Base-by-base conservation (phyloP, 2,113 vertebrate genomes). In the Raphicerus campestris region DNA sequence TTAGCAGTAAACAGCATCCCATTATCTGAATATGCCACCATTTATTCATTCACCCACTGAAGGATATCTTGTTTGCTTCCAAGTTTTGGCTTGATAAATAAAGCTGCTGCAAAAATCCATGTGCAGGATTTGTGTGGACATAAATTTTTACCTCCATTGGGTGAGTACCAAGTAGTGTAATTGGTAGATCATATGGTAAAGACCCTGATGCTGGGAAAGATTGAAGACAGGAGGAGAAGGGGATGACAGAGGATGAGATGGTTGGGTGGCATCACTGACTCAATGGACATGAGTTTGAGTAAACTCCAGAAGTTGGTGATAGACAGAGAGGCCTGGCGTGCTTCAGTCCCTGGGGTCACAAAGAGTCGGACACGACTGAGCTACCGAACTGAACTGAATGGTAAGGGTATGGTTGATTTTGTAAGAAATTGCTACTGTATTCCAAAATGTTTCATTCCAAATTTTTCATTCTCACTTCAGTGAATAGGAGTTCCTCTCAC, bases 311-410 rank as follows among this genome's bases (percentile, higher is more conserved):
- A 35, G 9, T 22, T 70, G 19, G 17, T 35, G 63, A 22, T 70
- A 10, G 63, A 70, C 19, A 39, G 66, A 10, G n/a, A 70, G 2
- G 19, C 66, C 19, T 70, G 66, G n/a, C 2, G 0, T 70, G 10
- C 66, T 70, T 10, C 10, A 39, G 66, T 70, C n/a, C 19, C 20
- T 11, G 10, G 9, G n/a, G 19, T 70, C 19, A 70, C n/a, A 39
- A 70, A 70, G 5, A 39, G n/a, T 70, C 1, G 0, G 19, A 70
- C 2, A 39, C 0, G 1, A 22, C 19, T 70, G 66, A 39, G n/a
- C n/a, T 22, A 22, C 66, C 39, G n/a, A 70, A 70, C 32, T 66
- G n/a, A 22, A 70, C 66, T 70, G 63, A 70, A 47, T 35, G 19
- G n/a, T 42, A 83, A n/a, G 26, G 7, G 14, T 55, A 45, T 2